phyloP scores from a whole-genome alignment of 2,113 vertebrate genomes.

The Muscicapa adusta region DNA sequence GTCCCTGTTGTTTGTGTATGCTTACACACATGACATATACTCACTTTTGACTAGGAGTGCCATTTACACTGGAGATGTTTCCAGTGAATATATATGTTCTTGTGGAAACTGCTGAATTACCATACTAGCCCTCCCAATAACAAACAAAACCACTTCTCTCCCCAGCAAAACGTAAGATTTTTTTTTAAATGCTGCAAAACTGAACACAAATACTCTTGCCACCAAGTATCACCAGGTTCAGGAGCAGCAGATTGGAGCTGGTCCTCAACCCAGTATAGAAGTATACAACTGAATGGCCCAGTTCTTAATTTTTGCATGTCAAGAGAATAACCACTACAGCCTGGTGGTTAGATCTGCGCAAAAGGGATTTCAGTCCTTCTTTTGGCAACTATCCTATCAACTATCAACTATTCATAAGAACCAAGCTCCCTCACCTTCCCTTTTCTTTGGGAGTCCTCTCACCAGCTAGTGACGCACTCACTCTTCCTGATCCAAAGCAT shows the following conservation, averaged over 20 bases:
- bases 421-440: background rate
- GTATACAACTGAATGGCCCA: background rate
- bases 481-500: background rate
- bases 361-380: background rate
- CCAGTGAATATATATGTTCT: background rate
- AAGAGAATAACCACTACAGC: background rate
- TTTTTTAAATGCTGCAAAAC: background rate
- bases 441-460: background rate
- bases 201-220: background rate
- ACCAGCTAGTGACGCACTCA: background rate
- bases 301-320: background rate
- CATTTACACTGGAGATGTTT: background rate
- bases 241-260: background rate
- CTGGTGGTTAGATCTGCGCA: background rate
- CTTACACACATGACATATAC: fast-evolving
- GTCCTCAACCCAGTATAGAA: background rate
- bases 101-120: background rate
- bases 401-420: background rate
- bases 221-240: background rate
- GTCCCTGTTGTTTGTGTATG: background rate
- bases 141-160: background rate
- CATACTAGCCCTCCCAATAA: background rate
- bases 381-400: background rate
- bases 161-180: background rate
- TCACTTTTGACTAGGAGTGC: background rate